These are phyloP conservation scores for Lutjanus argentimaculatus DNA, from an alignment of 2,797 vertebrate genomes.

Conservation along the genomic window DNA sequence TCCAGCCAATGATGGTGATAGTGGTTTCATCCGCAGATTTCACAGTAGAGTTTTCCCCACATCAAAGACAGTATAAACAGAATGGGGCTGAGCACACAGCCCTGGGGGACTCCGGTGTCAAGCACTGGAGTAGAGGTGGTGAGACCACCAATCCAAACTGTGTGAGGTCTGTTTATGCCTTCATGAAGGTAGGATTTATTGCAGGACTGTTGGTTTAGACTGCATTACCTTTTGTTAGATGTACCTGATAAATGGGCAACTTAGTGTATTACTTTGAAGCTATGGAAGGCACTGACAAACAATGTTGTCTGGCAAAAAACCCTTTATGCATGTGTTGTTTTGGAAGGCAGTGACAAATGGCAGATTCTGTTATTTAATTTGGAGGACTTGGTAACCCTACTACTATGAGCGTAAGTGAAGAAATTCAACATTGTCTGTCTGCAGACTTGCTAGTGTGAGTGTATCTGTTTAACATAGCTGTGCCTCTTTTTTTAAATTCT, in stretches of 20 bases:
- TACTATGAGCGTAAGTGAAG: not conserved
- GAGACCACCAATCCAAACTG: too few species aligned
- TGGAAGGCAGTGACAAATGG: not conserved
- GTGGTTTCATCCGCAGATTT: too few species aligned
- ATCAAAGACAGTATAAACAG: too few species aligned
- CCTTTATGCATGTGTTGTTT: not conserved
- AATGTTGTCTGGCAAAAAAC: not conserved
- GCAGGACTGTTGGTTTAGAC: not conserved
- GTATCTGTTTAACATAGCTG: conserved; percentile 3
- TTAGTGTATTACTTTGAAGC: not conserved
- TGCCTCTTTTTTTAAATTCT: not conserved
- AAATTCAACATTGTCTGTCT: not conserved
- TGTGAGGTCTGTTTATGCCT: too few species aligned
- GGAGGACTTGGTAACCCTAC: not conserved
- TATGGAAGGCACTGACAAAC: not conserved
- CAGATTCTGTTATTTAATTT: not conserved
- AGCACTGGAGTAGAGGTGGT: too few species aligned
- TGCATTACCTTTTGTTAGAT: not conserved
- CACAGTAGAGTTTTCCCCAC: too few species aligned
- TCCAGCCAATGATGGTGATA: too few species aligned
- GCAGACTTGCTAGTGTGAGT: not conserved
- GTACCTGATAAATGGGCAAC: not conserved
- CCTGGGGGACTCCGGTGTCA: too few species aligned
- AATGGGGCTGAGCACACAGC: too few species aligned
- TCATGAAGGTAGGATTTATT: too few species aligned